Evolutionary conservation across 2,797 vertebrate species (phyloP).

Genomic region (Phoebastria nigripes): DNA sequence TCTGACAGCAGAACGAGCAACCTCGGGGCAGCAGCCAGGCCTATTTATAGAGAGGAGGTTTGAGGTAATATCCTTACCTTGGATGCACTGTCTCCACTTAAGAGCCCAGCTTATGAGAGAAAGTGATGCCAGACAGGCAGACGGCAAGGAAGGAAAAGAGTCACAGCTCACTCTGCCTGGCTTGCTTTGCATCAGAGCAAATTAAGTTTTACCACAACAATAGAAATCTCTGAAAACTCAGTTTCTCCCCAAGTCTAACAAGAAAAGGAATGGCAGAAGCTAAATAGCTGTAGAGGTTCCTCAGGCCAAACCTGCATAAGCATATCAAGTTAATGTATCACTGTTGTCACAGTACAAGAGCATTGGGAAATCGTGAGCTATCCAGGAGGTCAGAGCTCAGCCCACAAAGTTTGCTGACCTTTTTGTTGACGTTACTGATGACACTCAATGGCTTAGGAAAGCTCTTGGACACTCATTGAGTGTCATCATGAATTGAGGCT

Average conservation of each 20-base stretch:
- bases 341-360: not conserved
- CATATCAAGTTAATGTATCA: slow-evolving; percentile 3
- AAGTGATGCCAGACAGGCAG: slow-evolving; percentile 45
- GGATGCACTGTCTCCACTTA: slow-evolving; percentile 49
- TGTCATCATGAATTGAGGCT: not conserved
- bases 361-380: not conserved
- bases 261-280: not conserved
- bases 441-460: not conserved
- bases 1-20: slow-evolving; percentile 56
- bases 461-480: not conserved
- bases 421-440: slow-evolving; percentile 6
- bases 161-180: slow-evolving; percentile 10
- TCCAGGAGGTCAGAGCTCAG: slow-evolving; percentile 8
- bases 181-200: not conserved
- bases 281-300: not conserved
- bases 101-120: slow-evolving; percentile 6
- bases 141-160: slow-evolving; percentile 27
- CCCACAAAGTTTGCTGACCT: slow-evolving; percentile 18
- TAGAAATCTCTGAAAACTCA: not conserved
- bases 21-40: slow-evolving; percentile 16
- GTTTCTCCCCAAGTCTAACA: not conserved
- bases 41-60: slow-evolving; percentile 66
- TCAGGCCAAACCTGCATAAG: not conserved
- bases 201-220: not conserved
- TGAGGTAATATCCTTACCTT: slow-evolving; percentile 61